Evolutionary conservation across 1,140 invertebrate genomes (phyloP).

Genomic region (Drosophila bocki): DNA sequence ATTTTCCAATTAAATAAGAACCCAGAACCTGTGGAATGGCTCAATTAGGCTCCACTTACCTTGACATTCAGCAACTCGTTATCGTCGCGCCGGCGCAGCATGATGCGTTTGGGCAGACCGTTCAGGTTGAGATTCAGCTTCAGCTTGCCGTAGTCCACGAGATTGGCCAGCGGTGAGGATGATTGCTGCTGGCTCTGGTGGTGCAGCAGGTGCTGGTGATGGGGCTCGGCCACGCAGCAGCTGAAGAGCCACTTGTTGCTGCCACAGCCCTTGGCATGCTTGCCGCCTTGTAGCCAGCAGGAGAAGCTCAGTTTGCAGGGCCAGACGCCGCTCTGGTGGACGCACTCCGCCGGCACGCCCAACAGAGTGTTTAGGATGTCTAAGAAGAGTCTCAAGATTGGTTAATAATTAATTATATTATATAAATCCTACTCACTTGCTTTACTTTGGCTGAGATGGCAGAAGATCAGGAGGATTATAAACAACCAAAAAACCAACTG

Average conservation of each 20-base stretch:
- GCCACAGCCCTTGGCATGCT: constrained; percentile 88
- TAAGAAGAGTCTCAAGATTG: constrained; percentile 3
- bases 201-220: constrained; percentile 87
- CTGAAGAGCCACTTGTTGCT: constrained; percentile 88
- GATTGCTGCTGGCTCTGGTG: constrained; percentile 70
- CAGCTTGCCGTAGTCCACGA: constrained; percentile 72
- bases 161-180: constrained; percentile 64
- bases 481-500: constrained; percentile 39
- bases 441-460: constrained; percentile 25
- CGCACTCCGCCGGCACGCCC: constrained; percentile 88
- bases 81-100: constrained; percentile 75
- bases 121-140: constrained; percentile 54
- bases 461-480: constrained; percentile 48
- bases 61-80: constrained; percentile 70
- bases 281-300: constrained; percentile 90
- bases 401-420: neutral
- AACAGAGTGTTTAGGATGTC: constrained; percentile 86
- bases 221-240: constrained; percentile 86
- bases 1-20: constrained; percentile 15
- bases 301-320: constrained; percentile 89
- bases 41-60: constrained; percentile 50
- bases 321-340: constrained; percentile 86
- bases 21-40: constrained; percentile 3
- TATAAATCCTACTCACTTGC: constrained; percentile 56
- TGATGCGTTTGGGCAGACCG: constrained; percentile 73